Evolutionary conservation across 2,797 vertebrate genomes (phyloP), one percentile per base, ranked within the genome.

Genomic region (Melanotaenia boesemani): DNA sequence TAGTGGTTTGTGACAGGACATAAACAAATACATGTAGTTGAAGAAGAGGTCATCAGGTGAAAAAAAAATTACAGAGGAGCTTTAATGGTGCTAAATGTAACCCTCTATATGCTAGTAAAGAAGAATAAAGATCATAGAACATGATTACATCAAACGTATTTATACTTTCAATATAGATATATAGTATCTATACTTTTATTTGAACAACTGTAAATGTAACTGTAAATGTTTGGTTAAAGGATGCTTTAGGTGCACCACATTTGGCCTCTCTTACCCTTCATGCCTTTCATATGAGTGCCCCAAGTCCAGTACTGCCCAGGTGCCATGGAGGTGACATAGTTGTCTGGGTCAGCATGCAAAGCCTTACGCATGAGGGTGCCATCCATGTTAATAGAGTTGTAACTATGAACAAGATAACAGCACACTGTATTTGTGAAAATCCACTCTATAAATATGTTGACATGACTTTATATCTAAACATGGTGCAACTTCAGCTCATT

Each of bases 231-330:
- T 65, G 46, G 4, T 28, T 16, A 3, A 65, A 69, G 18, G 39
- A 16, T 50, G 32, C 34, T 26, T 54, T 52, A n/a, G 2, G 22
- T 20, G 2, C 1, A 15, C n/a, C 30, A 8, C 18, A 32, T 61
- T 58, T 57, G 8, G n/a, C 3, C 39, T 64, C 28, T 76, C 76
- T 65, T 74, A 92, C 92, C 88, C 89, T 93, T 92, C 72, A 63
- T 74, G 81, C 93, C 92, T 86, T 90, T 93, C 87, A 94, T 93
- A 52, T 94, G 93, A n/a, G 93, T 94, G 0, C 95, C 95, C 95
- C 95, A 96, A 36, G 95, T 96, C 91, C 93, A 94, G 46, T 93
- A 97, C 92, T 96, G 92, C 85, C 97, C 97, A 46, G 95, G 95
- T 59, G 94, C 93, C 87, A 96, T 94, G 46, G 96, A 96, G 32